Base-by-base conservation (phyloP, 2,888 invertebrate species). In the Clusia tigrina region DNA sequence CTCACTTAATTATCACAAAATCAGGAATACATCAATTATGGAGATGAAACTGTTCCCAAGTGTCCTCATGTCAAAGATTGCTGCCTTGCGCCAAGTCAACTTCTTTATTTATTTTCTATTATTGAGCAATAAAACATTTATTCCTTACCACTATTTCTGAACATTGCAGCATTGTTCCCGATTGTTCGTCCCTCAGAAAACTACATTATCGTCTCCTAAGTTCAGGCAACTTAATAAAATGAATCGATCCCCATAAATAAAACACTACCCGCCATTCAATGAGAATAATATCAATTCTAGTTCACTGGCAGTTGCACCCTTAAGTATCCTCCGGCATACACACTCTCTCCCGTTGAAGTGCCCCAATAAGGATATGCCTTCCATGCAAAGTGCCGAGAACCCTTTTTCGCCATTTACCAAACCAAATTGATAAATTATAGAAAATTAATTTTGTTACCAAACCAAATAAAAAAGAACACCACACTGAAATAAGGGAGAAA, bases 351-450 rank as follows among this genome's bases (percentile, higher is more conserved):
- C 12, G 12, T 12, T 12, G 20, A 23, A 60, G 18, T 56, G 46
- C 55, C 48, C n/a, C 25, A 22, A 55, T 53, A 53, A 59, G 52
- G 56, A 63, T 63, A 56, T 55, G 59, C 51, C 55, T 63, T 59
- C 59, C 38, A 63, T 63, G 59, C 58, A 18, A n/a, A 46, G 72
- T 69, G 71, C 66, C 67, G 71, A 73, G 72, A 74, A 72, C 71
- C 74, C 73, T 71, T 70, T 67, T 62, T 54, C 59, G 6, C 38
- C 63, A 46, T 59, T 55, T 52, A 59, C 52, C 24, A 52, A 52
- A 56, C 56, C 58, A 65, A 74, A 77, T 78, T 78, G 78, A 79
- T 79, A 77, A 79, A 79, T 79, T 78, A 78, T 78, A 76, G 74
- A 73, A 78, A 79, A 79, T 79, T 78, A 78, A 79, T 79, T 78